Conservation (phyloP, 1,140 invertebrate genomes). For the Aporrectodea caliginosa region DNA sequence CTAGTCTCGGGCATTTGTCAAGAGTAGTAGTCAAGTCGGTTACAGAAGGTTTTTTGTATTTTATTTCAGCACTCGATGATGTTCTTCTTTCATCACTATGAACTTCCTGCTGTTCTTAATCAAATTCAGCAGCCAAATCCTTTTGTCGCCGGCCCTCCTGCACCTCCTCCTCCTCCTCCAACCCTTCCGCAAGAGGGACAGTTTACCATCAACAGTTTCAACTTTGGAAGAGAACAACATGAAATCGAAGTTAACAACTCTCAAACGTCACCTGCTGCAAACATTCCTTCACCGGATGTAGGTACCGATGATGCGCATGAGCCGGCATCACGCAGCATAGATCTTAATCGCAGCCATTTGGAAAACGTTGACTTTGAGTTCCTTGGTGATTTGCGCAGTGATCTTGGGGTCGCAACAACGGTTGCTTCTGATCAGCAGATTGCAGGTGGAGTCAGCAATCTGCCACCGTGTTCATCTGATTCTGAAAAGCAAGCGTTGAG, state of each 20-base stretch:
- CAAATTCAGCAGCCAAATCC: conserved; percentile 39
- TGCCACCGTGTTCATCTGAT: no score
- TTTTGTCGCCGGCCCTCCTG: no score
- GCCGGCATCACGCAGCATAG: not conserved
- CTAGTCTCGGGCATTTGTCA: no score
- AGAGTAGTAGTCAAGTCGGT: no score
- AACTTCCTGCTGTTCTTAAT: conserved; percentile 69
- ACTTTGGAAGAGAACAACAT: no score
- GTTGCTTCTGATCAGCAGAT: not conserved
- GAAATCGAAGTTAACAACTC: no score
- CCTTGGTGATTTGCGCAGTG: not conserved
- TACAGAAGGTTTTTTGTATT: conserved; percentile 22
- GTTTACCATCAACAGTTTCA: no score
- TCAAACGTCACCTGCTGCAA: no score
- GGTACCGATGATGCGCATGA: no score
- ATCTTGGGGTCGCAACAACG: not conserved
- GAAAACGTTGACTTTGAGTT: not conserved
- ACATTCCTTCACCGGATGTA: no score
- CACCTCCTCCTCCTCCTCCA: not conserved
- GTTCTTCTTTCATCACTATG: conserved; percentile 99
- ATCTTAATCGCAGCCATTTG: not conserved
- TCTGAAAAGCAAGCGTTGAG: no score
- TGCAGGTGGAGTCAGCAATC: no score
- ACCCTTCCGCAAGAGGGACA: not conserved
- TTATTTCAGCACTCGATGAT: conserved; percentile 95